Percentiles rank a stretch among this genome's conserved stretches.
Conservation (phyloP, 2,888 invertebrate genomes). For the Limnephilus lunatus region DNA sequence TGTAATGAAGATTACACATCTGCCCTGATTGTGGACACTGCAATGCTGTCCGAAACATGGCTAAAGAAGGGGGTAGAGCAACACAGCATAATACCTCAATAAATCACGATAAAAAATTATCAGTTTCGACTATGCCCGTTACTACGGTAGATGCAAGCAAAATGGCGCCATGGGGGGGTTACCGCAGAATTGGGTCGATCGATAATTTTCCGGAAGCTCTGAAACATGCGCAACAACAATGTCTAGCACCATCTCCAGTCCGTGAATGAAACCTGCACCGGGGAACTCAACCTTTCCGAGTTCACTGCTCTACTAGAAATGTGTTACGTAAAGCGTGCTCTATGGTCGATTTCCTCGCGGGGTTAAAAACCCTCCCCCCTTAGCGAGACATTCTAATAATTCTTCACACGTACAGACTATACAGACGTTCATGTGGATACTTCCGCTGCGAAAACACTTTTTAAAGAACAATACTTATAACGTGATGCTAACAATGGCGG, state of each 20-base stretch:
- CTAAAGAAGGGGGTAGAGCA: too few species aligned
- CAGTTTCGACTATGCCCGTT: not conserved
- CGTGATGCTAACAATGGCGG: not conserved
- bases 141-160: not conserved
- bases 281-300: not conserved
- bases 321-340: too few species aligned
- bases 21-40: too few species aligned
- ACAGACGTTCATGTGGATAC: not conserved
- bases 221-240: not conserved
- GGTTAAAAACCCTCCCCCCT: conserved; percentile 11
- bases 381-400: not conserved
- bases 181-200: conserved; percentile 18
- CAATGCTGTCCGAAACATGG: too few species aligned
- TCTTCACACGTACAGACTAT: conserved; percentile 3
- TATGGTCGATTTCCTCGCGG: conserved; percentile 20
- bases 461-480: not conserved
- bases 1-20: too few species aligned
- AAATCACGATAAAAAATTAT: not conserved
- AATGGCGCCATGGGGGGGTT: not conserved
- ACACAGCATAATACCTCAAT: too few species aligned
- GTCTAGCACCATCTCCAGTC: conserved; percentile 3
- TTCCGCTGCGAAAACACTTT: not conserved
- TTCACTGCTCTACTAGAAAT: conserved; percentile 8
- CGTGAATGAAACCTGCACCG: conserved; percentile 6
- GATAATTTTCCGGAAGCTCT: conserved; percentile 32